Conservation (phyloP, 2,113 vertebrate genomes). For the Thymallus thymallus region DNA sequence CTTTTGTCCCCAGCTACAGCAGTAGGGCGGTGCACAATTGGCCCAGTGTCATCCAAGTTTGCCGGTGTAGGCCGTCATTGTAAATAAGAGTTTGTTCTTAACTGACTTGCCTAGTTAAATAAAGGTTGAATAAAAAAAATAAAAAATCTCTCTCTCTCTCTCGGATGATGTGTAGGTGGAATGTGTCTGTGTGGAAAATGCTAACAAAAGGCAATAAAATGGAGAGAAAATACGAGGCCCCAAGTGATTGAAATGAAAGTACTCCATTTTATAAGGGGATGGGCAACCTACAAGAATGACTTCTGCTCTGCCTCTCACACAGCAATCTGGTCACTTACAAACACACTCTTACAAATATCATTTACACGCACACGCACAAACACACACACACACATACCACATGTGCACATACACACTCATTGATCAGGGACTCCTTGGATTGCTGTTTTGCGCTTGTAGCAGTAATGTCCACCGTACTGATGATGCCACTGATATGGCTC, state of each 20-base stretch:
- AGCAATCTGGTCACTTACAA: constrained; percentile 54
- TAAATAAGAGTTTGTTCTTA: no score
- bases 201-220: constrained; percentile 68
- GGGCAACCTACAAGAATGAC: constrained; percentile 50
- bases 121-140: no score
- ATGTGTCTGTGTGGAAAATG: constrained; percentile 65
- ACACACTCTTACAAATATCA: constrained; percentile 3
- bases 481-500: not conserved
- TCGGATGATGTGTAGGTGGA: constrained; percentile 61
- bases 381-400: not conserved
- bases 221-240: constrained; percentile 65
- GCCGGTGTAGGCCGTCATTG: no score
- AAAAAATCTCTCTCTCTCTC: constrained; percentile 26
- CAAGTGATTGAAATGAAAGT: constrained; percentile 68
- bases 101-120: no score
- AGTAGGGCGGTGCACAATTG: no score
- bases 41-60: no score
- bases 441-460: constrained; percentile 10
- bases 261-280: constrained; percentile 63
- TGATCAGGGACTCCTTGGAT: not conserved
- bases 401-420: constrained; percentile 1
- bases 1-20: constrained; percentile 60
- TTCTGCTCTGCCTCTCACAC: constrained; percentile 52
- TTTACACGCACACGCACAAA: not conserved
- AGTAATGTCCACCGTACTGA: not conserved